Base-by-base conservation (phyloP, 2,888 invertebrate species). In the Chrysolina americana region DNA sequence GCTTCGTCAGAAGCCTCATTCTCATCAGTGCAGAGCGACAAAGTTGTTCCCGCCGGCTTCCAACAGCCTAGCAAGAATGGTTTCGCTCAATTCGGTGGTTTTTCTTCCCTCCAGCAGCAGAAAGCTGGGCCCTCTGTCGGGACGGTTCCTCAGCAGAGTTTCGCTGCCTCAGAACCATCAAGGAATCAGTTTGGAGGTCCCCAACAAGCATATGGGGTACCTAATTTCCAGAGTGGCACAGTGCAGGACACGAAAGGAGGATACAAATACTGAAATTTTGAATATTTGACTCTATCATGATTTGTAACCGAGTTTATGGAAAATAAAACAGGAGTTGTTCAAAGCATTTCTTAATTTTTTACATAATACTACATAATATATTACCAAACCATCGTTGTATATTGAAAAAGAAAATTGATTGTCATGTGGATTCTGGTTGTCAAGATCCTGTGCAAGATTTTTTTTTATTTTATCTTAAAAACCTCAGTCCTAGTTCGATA, bases 221-320 rank as follows among this genome's bases (percentile, higher is more conserved):
- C 68, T 13, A 70, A 44, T 59, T 73, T 62, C 63, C 15, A 36
- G 17, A 28, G 36, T 59, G 74, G 63, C 8, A 74, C 74, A 9
- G 66, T 69, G 10, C 74, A 70, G 19, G 70, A 74, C 47, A 19
- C n/a, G 17, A 28, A 63, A 41, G 69, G 73, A 47, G 74, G 74
- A 50, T 74, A 74, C 41, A 74, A 74, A 66, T 74, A 74, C 50
- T 74, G 62, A 62, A 15, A 19, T 23, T 23, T 13, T 28, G 2
- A n/a, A 36, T n/a, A 28, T 28, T 28, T 5, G 5, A 28, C 2
- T 28, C 2, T 28, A 3, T 28, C 2, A 28, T 5, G 28, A 3
- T 5, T 28, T 28, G 5, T 28, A 2, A 28, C 5, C 28, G 28
- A 36, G 36, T 36, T 36, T 36, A 19, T 41, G 47, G 47, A 47